Evolutionary conservation across 2,113 vertebrate genomes (phyloP), one percentile per base, ranked within the genome.

Genomic region (Odobenus rosmarus): DNA sequence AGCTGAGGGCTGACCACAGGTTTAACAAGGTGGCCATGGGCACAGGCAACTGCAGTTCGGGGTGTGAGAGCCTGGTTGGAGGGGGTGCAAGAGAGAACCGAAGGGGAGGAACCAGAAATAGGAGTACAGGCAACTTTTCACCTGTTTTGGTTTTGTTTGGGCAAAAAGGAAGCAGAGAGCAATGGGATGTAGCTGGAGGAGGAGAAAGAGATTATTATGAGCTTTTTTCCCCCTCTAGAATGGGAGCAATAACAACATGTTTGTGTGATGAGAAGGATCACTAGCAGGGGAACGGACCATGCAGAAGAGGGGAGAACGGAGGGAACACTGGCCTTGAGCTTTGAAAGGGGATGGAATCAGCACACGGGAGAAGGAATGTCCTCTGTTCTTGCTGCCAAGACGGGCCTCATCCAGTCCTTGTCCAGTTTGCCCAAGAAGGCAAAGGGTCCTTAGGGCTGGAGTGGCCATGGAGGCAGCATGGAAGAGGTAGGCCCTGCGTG

Each of bases 1-100:
- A 59, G 90, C 42, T 3, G 59, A 55, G 59, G 26, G 24, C 24
- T 18, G 71, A 62, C 46, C 26, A 12, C 21, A 3, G 33, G 39
- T 24, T 31, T 24, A 23, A 62, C 39, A 3, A 7, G 0, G 31
- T 13, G 26, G 42, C 10, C 24, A 5, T 0, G 1, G 5, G 5
- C 0, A 0, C 4, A 2, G 61, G 83, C 2, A 2, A 7, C 59
- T 69, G 31, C 74, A 13, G 13, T 69, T 77, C 72, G 72, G 64
- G 14, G 33, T 36, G 4, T 16, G 62, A 86, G 64, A 53, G 46
- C 82, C 79, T 19, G 39, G 21, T 1, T 72, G 85, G 83, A 53
- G 16, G 62, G 28, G 26, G 33, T 36, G 49, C 49, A 2, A 82
- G 59, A 79, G 51, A 33, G 64, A 79, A 28, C 26, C 1, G 21